These are phyloP conservation scores for Dipodomys stephensi DNA, from an alignment of 2,113 vertebrate species.

Conservation along the genomic window DNA sequence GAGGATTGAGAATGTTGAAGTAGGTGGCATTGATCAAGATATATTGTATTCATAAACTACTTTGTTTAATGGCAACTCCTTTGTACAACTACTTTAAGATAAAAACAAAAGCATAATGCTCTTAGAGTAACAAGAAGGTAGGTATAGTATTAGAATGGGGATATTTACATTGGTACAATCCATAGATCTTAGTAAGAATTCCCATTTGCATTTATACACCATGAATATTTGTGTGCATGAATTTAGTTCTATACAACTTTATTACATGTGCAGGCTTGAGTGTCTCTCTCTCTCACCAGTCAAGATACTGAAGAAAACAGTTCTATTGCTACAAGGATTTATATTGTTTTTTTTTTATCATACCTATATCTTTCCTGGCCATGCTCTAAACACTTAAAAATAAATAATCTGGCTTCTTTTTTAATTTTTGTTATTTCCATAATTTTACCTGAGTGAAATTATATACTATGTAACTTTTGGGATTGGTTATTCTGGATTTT, in stretches of 20 bases:
- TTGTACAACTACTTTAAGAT: too few relatives aligned
- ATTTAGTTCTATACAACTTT: neutral
- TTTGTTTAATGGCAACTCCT: too few relatives aligned
- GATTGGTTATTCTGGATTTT: too few relatives aligned
- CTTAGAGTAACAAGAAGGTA: too few relatives aligned
- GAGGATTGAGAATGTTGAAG: too few relatives aligned
- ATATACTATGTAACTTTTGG: neutral
- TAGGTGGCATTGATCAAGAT: too few relatives aligned
- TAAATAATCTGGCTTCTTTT: neutral
- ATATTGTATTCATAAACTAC: too few relatives aligned
- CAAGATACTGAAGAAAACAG: neutral
- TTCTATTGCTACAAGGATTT: neutral
- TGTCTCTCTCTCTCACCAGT: neutral
- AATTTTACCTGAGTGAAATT: neutral
- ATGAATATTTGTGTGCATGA: neutral
- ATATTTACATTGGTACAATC: neutral
- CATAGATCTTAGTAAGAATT: neutral
- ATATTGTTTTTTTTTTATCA: neutral
- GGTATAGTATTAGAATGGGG: neutral
- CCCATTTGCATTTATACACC: neutral
- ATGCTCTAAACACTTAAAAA: neutral
- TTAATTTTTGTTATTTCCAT: constrained; percentile 9
- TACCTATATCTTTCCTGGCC: neutral
- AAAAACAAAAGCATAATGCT: too few relatives aligned
- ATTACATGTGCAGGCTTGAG: neutral